Evolutionary conservation across 2,797 vertebrate species (phyloP).

Genomic region (Pangasius macronema): DNA sequence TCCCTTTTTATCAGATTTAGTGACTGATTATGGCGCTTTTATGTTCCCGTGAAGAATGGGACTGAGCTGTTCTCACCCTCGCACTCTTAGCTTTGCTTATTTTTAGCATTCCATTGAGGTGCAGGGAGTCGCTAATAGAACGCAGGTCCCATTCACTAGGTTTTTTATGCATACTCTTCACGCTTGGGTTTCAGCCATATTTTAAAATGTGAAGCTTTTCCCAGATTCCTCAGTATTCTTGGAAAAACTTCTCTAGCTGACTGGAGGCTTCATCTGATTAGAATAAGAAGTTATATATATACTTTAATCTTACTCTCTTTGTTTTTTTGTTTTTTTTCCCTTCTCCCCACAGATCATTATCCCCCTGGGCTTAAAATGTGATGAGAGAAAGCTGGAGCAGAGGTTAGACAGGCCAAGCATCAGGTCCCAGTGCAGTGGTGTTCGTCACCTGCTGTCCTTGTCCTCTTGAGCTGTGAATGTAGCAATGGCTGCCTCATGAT

Average conservation of each 20-base stretch:
- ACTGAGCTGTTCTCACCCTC: constrained; percentile 31
- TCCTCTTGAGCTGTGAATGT: constrained; percentile 30
- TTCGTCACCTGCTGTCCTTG: constrained; percentile 43
- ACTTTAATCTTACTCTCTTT: background rate
- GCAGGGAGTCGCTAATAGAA: constrained; percentile 24
- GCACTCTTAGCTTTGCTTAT: constrained; percentile 37
- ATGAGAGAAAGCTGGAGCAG: background rate
- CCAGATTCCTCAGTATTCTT: background rate
- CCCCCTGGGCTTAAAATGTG: background rate
- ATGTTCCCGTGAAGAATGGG: constrained; percentile 41
- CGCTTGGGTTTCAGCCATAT: background rate
- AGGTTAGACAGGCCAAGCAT: constrained; percentile 17
- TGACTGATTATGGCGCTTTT: constrained; percentile 43
- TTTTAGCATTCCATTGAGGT: constrained; percentile 47
- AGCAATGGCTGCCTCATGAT: constrained; percentile 50
- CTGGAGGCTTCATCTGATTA: background rate
- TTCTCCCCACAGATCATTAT: background rate
- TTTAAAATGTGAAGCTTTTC: background rate
- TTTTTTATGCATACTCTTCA: background rate
- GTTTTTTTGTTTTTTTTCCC: background rate
- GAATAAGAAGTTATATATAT: background rate
- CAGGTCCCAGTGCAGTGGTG: constrained; percentile 2
- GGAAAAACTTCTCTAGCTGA: background rate
- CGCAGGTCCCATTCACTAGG: constrained; percentile 24
- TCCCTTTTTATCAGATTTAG: constrained; percentile 53